Evolutionary conservation across 2,797 vertebrate genomes (phyloP).

Genomic region (Selene dorsalis): DNA sequence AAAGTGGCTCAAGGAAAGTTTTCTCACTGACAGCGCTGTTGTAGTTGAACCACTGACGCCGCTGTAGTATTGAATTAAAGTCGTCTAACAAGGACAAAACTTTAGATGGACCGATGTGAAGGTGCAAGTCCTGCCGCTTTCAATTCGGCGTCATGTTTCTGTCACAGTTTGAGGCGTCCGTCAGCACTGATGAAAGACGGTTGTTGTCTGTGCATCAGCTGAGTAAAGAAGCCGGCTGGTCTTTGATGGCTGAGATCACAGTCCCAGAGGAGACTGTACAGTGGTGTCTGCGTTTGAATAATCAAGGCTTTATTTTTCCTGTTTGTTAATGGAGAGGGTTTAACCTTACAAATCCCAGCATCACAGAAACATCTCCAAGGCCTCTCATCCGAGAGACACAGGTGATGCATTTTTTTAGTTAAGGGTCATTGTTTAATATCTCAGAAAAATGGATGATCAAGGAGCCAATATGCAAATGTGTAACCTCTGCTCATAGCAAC

Average conservation of each 20-base stretch:
- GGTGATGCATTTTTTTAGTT: background rate
- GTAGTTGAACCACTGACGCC: conserved; percentile 1
- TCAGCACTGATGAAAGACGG: conserved; percentile 1
- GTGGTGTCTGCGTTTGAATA: conserved; percentile 54
- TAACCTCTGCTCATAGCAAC: no score
- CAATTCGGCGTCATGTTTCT: background rate
- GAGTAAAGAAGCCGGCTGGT: background rate
- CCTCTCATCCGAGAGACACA: background rate
- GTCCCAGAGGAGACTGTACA: conserved; percentile 46
- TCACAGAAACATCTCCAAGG: conserved; percentile 9
- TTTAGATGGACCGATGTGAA: background rate
- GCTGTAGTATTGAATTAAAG: conserved; percentile 15
- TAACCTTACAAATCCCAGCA: conserved; percentile 78
- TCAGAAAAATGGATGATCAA: no score
- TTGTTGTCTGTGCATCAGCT: conserved; percentile 20
- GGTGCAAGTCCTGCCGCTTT: background rate
- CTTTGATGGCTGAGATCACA: conserved; percentile 45
- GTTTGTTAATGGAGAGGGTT: conserved; percentile 75
- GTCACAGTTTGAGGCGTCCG: conserved; percentile 5
- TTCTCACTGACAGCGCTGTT: conserved; percentile 9
- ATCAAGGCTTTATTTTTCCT: conserved; percentile 73
- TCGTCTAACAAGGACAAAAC: conserved; percentile 20
- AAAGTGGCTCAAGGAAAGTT: conserved; percentile 60
- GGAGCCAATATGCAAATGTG: background rate
- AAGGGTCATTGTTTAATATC: background rate